Conservation (phyloP, 2,113 vertebrate species). For the Arvicanthis niloticus region DNA sequence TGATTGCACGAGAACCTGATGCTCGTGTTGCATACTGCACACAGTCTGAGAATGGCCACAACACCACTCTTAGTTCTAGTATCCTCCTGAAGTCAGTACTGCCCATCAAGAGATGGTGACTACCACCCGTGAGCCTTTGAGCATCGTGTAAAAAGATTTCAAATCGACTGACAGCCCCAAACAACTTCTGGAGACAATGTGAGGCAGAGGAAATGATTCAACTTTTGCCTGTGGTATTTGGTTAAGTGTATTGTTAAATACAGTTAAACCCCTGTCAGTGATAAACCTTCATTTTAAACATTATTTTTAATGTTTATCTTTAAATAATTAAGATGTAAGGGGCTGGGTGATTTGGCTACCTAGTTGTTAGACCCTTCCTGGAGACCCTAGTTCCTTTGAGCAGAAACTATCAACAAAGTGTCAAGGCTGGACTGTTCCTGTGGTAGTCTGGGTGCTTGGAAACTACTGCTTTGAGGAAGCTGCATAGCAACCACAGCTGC, state of each 20-base stretch:
- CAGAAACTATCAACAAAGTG: background rate
- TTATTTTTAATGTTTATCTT: background rate
- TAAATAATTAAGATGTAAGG: background rate
- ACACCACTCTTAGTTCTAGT: background rate
- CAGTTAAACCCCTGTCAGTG: background rate
- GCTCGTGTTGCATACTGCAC: background rate
- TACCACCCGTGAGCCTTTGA: background rate
- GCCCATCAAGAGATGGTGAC: background rate
- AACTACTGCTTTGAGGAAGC: background rate
- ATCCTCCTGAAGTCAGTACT: background rate
- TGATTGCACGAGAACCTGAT: background rate
- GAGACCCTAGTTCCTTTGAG: background rate
- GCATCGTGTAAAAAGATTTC: background rate
- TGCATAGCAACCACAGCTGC: background rate
- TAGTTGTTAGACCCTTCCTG: background rate
- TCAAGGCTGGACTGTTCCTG: background rate
- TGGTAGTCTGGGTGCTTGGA: background rate
- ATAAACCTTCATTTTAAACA: background rate
- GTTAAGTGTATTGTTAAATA: background rate
- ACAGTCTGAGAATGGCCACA: no score
- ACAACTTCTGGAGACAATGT: no score
- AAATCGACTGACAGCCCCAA: background rate
- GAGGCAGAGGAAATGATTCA: background rate
- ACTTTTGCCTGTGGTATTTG: background rate
- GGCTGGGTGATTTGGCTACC: background rate